Base-by-base conservation (phyloP, 2,797 vertebrate species). In the Melanogrammus aeglefinus region DNA sequence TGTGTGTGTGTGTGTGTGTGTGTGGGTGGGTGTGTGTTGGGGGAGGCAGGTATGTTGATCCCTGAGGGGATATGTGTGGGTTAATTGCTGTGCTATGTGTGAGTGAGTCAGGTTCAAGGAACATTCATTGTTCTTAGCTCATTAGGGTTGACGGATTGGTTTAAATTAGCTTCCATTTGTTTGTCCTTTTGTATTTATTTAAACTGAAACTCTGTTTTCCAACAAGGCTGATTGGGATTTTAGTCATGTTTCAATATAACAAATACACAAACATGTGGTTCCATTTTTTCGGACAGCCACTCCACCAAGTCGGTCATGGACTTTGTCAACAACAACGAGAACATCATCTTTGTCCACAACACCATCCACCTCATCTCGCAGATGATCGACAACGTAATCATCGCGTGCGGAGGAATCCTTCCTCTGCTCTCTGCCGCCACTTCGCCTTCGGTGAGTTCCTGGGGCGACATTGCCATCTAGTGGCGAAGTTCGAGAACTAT, bases 311-410 rank as follows among this genome's bases (percentile, higher is more conserved):
- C 98, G 74, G 96, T 98, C 80, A 99, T 99, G 97, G 98, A 99
- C 90, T 99, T 99, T 92, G 98, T 99, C 88, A 99, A 99, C 90
- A 98, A 97, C 92, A 98, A 97, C 85, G 98, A 99, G 92, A 99
- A 99, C 90, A 98, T 99, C 79, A 98, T 99, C 90, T 99, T 99
- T 92, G 98, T 99, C 83, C 98, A 99, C 93, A 99, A 99, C 93
- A 98, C 97, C 81, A 98, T 99, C 89, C 98, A 99, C 94, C 96
- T 99, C 90, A 97, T 99, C 92, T 99, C 97, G 78, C 98, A 99
- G 92, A 99, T 99, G 98, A 97, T 97, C 73, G 98, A 99, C 94
- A 99, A 99, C 94, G 97, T 99, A 91, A 99, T 98, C 84, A 96
- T 97, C 88, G 95, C 96, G 75, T 96, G 96, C 87, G 97, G 97